phyloP scores from a whole-genome alignment of 2,113 vertebrate species.

The Myrmecophaga tridactyla region DNA sequence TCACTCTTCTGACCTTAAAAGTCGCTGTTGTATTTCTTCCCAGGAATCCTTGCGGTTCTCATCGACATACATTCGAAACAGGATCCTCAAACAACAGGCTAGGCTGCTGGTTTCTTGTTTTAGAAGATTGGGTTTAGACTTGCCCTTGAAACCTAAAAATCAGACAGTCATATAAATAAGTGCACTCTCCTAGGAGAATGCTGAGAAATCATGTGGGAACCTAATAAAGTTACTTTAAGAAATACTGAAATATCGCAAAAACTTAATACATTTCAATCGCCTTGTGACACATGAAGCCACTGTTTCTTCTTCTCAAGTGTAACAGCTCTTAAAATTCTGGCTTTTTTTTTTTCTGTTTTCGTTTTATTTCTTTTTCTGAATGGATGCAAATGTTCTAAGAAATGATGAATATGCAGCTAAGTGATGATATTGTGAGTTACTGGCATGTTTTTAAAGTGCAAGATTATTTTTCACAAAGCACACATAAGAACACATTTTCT shows the following conservation, averaged over 20 bases:
- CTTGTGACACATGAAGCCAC: not conserved
- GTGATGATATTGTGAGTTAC: too few species aligned
- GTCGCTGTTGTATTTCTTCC: conserved; percentile 91
- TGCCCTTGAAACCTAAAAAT: conserved; percentile 95
- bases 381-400: too few species aligned
- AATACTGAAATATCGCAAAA: not conserved
- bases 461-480: not conserved
- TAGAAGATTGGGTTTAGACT: conserved; percentile 98
- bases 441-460: not conserved
- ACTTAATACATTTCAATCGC: not conserved
- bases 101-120: conserved; percentile 99
- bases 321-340: not conserved
- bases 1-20: conserved; percentile 89
- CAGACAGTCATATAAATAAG: not conserved
- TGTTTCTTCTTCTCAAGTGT: not conserved
- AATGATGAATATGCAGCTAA: too few species aligned
- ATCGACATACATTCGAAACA: conserved; percentile 96
- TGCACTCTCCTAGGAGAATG: not conserved
- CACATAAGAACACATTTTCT: not conserved
- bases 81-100: conserved; percentile 95
- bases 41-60: conserved; percentile 88
- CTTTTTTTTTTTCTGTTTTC: too few species aligned
- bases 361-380: too few species aligned
- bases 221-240: not conserved
- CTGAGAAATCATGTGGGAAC: not conserved